A percentile compares a stretch with the other conserved stretches of the same genome.
Evolutionary conservation across 1,140 invertebrate species (phyloP).

Genomic region (Wiebesia pumilae): DNA sequence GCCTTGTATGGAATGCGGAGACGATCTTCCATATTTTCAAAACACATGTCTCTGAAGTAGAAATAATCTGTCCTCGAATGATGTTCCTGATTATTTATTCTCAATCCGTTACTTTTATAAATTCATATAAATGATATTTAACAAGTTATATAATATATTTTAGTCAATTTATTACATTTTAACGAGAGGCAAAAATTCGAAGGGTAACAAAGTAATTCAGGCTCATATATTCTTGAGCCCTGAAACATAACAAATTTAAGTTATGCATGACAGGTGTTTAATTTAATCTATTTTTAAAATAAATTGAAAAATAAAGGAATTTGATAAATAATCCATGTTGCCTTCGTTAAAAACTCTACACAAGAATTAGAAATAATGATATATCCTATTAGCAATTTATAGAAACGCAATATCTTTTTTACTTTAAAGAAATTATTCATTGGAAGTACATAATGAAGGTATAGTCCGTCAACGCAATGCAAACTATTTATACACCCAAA

Average conservation of each 20-base stretch:
- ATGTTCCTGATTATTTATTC: neutral
- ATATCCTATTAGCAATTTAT: neutral
- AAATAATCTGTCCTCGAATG: neutral
- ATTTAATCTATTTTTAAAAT: too few relatives aligned
- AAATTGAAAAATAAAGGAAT: too few relatives aligned
- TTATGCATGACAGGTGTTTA: too few relatives aligned
- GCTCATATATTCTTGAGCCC: too few relatives aligned
- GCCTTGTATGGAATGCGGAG: constrained; percentile 5
- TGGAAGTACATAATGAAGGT: constrained; percentile 1
- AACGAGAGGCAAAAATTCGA: too few relatives aligned
- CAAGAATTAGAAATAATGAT: neutral
- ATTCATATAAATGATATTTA: neutral
- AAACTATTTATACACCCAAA: neutral
- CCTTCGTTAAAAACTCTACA: neutral
- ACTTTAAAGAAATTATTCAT: neutral
- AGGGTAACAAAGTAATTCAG: too few relatives aligned
- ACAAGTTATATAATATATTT: neutral
- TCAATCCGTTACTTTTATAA: neutral
- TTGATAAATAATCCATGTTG: neutral
- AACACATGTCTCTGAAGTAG: constrained; percentile 23
- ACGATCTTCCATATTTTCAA: neutral
- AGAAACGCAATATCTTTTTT: neutral
- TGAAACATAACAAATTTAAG: too few relatives aligned
- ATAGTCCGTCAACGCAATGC: neutral
- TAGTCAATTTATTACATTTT: too few relatives aligned